Conservation (phyloP, 1,140 invertebrate genomes). For the Habropoda laboriosa region DNA sequence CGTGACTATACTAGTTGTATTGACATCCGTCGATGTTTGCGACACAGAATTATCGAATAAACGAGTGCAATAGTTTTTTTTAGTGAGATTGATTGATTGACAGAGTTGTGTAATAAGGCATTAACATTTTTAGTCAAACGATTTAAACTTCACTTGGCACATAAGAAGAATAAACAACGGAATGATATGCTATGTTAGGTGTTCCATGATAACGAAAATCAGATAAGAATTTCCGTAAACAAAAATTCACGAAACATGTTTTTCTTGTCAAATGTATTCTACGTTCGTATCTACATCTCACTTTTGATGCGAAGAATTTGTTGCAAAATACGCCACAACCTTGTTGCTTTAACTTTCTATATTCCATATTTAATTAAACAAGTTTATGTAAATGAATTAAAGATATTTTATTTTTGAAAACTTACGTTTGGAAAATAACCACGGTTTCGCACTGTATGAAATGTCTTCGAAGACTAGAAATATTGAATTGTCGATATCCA, state of each 20-base stretch:
- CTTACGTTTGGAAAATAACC: constrained; percentile 69
- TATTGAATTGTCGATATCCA: constrained; percentile 49
- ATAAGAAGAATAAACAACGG: background rate
- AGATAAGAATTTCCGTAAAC: background rate
- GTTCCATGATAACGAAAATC: background rate
- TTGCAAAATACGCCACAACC: background rate
- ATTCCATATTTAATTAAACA: too few species aligned
- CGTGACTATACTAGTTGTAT: background rate
- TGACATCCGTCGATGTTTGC: background rate
- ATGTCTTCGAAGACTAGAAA: constrained; percentile 71
- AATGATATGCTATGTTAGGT: background rate
- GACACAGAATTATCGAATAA: background rate
- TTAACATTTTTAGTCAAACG: background rate
- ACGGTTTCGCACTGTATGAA: constrained; percentile 64
- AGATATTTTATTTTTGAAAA: background rate
- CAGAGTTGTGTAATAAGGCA: background rate
- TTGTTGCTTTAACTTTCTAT: background rate
- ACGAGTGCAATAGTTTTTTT: too few species aligned
- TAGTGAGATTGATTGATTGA: background rate
- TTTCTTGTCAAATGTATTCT: background rate
- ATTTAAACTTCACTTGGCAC: background rate
- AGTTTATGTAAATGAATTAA: background rate
- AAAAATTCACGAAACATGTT: background rate
- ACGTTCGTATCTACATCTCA: background rate
- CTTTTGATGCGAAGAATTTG: background rate